phyloP scores from a whole-genome alignment of 2,113 vertebrate species.

The Microtus montanus region DNA sequence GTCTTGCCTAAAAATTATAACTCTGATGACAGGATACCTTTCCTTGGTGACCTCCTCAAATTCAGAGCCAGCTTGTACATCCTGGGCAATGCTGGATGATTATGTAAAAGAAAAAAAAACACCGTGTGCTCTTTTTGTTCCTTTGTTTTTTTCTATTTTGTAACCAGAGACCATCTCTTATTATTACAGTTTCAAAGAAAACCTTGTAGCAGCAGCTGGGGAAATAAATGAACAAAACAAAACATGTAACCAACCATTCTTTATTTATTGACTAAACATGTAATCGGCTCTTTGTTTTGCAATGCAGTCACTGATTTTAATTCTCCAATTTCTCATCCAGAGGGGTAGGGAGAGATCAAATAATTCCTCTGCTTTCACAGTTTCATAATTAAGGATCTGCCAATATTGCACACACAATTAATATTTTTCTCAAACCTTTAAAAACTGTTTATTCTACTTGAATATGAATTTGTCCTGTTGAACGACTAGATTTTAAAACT shows the following conservation, averaged over 20 bases:
- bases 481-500: neutral
- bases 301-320: conserved; percentile 43
- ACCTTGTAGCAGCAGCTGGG: conserved; percentile 62
- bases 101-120: conserved; percentile 43
- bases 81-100: neutral
- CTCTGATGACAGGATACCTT: neutral
- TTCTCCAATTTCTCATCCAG: conserved; percentile 21
- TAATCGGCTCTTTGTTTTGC: conserved; percentile 55
- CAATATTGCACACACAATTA: neutral
- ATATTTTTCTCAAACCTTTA: neutral
- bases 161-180: conserved; percentile 49
- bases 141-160: conserved; percentile 44
- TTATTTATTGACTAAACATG: conserved; percentile 52
- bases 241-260: conserved; percentile 50
- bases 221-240: conserved; percentile 70
- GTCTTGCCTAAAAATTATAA: neutral
- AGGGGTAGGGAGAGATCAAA: neutral
- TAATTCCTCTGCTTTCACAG: conserved; percentile 13
- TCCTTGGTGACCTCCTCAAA: neutral
- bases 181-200: conserved; percentile 66
- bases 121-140: neutral
- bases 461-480: neutral
- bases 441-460: conserved; percentile 39
- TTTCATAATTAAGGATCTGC: conserved; percentile 25
- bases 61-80: neutral